Conservation (phyloP, 2,888 invertebrate species). For the Chloromyia formosa region DNA sequence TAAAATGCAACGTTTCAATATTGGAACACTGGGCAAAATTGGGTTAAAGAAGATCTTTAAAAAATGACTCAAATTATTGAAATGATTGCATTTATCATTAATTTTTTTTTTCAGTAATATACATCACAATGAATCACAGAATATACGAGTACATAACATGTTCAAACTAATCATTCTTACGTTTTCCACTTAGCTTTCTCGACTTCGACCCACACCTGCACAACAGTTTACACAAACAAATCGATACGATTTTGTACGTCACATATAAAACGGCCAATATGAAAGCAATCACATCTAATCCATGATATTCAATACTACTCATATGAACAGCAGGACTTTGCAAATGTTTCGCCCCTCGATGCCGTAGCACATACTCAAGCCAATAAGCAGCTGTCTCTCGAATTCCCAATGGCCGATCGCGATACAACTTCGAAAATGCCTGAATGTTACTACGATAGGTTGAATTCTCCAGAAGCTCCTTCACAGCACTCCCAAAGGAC, state of each 20-base stretch:
- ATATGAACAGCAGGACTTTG: constrained; percentile 65
- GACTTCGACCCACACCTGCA: neutral
- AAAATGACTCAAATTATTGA: too few species aligned
- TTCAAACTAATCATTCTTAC: too few species aligned
- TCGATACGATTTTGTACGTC: neutral
- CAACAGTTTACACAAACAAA: neutral
- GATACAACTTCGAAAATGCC: constrained; percentile 64
- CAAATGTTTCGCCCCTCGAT: constrained; percentile 66
- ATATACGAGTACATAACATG: too few species aligned
- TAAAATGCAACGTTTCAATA: too few species aligned
- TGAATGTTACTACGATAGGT: constrained; percentile 56
- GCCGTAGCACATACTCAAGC: constrained; percentile 68
- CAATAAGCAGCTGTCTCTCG: constrained; percentile 67
- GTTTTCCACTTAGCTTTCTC: too few species aligned
- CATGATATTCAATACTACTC: constrained; percentile 62
- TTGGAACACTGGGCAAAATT: too few species aligned
- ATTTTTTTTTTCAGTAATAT: too few species aligned
- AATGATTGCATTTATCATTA: too few species aligned
- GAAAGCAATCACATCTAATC: constrained; percentile 63
- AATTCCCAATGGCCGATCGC: constrained; percentile 66
- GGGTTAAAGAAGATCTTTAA: too few species aligned
- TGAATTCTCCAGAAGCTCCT: constrained; percentile 54
- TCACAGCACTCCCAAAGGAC: constrained; percentile 48
- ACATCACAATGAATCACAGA: too few species aligned
- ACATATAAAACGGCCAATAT: constrained; percentile 17